phyloP scores from a whole-genome alignment of 2,797 vertebrate species.

The Euthynnus affinis region DNA sequence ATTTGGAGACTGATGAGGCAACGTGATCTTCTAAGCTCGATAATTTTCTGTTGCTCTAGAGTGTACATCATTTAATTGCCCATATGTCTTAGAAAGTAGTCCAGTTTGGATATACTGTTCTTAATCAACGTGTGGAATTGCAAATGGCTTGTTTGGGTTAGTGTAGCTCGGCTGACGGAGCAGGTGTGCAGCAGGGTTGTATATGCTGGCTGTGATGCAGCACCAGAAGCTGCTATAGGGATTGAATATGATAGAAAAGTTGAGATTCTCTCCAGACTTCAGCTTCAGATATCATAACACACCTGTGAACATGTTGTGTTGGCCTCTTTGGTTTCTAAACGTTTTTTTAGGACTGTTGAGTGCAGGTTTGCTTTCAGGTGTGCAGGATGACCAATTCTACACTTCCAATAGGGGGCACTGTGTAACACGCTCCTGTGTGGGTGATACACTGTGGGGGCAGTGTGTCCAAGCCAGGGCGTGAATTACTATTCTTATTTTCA shows the following conservation, averaged over 20 bases:
- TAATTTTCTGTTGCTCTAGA: slow-evolving; percentile 50
- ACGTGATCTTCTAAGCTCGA: slow-evolving; percentile 50
- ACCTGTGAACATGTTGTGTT: background rate
- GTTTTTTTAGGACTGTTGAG: background rate
- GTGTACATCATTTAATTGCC: slow-evolving; percentile 47
- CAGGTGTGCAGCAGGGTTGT: background rate
- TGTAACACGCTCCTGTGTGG: slow-evolving; percentile 70
- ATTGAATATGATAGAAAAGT: background rate
- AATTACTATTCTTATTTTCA: slow-evolving; percentile 1
- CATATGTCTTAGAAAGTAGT: slow-evolving; percentile 39
- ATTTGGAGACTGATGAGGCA: slow-evolving; percentile 56
- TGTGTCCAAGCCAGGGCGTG: slow-evolving; percentile 23
- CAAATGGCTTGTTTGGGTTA: slow-evolving; percentile 28
- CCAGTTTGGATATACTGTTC: slow-evolving; percentile 29
- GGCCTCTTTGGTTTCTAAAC: background rate
- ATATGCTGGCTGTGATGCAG: background rate
- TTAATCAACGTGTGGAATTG: slow-evolving; percentile 46
- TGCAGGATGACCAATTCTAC: slow-evolving; percentile 46
- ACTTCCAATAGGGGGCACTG: slow-evolving; percentile 84
- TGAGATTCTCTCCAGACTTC: background rate
- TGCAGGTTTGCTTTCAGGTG: slow-evolving; percentile 30
- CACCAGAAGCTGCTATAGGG: background rate
- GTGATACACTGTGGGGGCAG: slow-evolving; percentile 32
- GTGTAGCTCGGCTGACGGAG: slow-evolving; percentile 4
- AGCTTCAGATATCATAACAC: background rate